Evolutionary conservation across 1,140 invertebrate genomes (phyloP).

Genomic region (Temnothorax curvispinosus): DNA sequence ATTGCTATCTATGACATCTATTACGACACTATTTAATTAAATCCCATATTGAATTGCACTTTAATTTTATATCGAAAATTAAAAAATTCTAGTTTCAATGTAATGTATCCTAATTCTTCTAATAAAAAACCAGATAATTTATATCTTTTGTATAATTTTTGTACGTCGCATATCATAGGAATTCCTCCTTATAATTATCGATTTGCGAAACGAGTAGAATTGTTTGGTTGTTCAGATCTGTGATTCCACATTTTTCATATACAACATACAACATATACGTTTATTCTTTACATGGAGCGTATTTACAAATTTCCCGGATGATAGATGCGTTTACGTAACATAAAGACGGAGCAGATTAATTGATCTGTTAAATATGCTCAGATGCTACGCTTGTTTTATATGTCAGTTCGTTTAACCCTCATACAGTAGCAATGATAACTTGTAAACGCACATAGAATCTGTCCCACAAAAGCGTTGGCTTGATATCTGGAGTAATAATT

Average conservation of each 20-base stretch:
- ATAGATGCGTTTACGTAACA: neutral
- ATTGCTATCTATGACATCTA: too few species aligned
- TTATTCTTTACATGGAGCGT: neutral
- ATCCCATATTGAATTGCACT: neutral
- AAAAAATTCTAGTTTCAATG: neutral
- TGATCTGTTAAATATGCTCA: constrained; percentile 18
- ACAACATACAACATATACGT: neutral
- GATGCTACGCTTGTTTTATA: neutral
- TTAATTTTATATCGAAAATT: neutral
- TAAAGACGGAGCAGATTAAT: constrained; percentile 18
- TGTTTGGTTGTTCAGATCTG: neutral
- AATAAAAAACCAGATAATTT: neutral
- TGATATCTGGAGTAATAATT: too few species aligned
- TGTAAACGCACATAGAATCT: neutral
- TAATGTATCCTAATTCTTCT: neutral
- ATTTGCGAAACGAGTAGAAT: neutral
- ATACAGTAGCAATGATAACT: neutral
- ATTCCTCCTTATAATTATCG: too few species aligned
- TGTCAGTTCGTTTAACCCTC: constrained; percentile 21
- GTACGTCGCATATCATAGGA: neutral
- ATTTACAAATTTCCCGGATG: neutral
- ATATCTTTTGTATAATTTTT: neutral
- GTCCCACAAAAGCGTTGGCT: too few species aligned
- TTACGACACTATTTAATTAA: too few species aligned
- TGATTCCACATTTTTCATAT: neutral